Conservation (phyloP, 2,888 invertebrate species). For the Andrena praecox region DNA sequence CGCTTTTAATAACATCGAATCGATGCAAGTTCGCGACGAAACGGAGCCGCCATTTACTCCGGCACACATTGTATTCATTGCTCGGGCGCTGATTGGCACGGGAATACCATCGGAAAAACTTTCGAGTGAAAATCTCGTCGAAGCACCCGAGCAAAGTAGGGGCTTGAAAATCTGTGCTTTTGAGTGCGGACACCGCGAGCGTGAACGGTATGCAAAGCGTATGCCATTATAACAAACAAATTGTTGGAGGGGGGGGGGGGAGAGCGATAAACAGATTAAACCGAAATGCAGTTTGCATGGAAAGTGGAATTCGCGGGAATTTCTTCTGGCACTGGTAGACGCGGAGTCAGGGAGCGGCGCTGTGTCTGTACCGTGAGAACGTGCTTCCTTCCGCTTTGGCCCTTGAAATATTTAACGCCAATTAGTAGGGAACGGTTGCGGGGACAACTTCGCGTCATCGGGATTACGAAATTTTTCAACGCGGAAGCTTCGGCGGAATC, state of each 20-base stretch:
- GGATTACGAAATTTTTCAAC: background rate
- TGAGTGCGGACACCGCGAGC: background rate
- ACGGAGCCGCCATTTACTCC: background rate
- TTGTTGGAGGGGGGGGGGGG: slow-evolving; percentile 21
- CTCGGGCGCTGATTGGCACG: background rate
- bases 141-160: background rate
- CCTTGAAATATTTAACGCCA: slow-evolving; percentile 7
- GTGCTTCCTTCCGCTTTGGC: background rate
- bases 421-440: background rate
- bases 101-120: background rate
- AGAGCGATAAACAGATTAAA: slow-evolving; percentile 48
- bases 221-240: slow-evolving; percentile 39
- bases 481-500: too few species aligned
- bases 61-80: background rate
- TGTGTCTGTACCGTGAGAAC: background rate
- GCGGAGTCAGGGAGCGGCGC: background rate
- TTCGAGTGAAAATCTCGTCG: background rate
- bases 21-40: slow-evolving; percentile 14
- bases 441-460: background rate
- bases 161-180: slow-evolving; percentile 7
- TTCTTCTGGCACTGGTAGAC: slow-evolving; percentile 21
- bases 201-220: slow-evolving; percentile 29
- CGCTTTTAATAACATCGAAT: slow-evolving; percentile 36
- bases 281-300: slow-evolving; percentile 49
- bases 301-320: slow-evolving; percentile 45